Evolutionary conservation across 2,113 vertebrate species (phyloP).

Genomic region (Chaenogobius annularis): DNA sequence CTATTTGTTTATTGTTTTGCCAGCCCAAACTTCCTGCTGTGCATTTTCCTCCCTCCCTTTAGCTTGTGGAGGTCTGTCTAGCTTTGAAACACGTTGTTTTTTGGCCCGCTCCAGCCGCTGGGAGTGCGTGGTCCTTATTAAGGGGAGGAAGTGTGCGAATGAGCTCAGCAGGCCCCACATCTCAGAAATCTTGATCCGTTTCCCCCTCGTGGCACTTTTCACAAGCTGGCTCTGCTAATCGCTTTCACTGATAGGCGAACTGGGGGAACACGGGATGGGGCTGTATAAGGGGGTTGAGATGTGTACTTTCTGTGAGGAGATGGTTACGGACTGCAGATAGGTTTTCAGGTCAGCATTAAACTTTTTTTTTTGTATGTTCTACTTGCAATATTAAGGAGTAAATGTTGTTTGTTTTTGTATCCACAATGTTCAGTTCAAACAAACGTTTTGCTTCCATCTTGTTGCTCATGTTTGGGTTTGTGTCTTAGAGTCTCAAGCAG

Average conservation of each 20-base stretch:
- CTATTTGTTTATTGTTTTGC: conserved; percentile 44
- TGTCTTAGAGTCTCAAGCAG: too few relatives aligned
- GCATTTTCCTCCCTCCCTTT: conserved; percentile 7
- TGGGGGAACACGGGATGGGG: conserved; percentile 14
- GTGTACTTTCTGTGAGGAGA: background rate
- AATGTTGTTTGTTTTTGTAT: too few relatives aligned
- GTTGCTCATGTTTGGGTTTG: too few relatives aligned
- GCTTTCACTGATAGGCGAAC: conserved; percentile 50
- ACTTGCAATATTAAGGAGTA: background rate
- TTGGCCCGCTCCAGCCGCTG: conserved; percentile 28
- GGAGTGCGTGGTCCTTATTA: conserved; percentile 71
- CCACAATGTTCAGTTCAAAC: too few relatives aligned
- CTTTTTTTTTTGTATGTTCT: background rate
- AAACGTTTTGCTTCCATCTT: too few relatives aligned
- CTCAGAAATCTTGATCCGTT: conserved; percentile 70
- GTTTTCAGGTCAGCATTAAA: background rate
- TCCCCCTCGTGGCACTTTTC: conserved; percentile 58
- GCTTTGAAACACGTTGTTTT: conserved; percentile 40
- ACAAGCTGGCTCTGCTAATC: conserved; percentile 59
- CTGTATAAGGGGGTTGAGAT: background rate
- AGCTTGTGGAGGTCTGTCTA: background rate
- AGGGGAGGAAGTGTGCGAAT: conserved; percentile 66
- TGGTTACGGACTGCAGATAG: background rate
- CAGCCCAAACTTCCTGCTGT: conserved; percentile 22
- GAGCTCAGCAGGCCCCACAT: conserved; percentile 61